Evolutionary conservation across 2,797 vertebrate genomes (phyloP), one percentile per base, ranked within the genome.

Genomic region (Chanos chanos): DNA sequence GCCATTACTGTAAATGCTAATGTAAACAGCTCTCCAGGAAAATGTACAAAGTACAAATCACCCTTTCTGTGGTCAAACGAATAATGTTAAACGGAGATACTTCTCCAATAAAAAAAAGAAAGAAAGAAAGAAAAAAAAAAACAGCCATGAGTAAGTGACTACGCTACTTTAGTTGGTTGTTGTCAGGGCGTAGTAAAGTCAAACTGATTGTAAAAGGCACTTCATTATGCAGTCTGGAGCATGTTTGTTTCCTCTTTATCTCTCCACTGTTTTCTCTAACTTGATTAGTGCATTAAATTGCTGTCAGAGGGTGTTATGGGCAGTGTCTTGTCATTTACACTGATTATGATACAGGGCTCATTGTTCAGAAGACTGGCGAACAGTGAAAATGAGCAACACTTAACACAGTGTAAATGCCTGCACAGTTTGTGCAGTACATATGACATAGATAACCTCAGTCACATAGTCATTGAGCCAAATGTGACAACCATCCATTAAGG

Each of bases 271-370:
- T 66, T 63, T 41, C 41, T 47, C 24, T 70, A 58, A 71, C 73
- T 71, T 71, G 60, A 76, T 66, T 61, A 61, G 61, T 27, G 18
- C 57, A 59, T 61, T 62, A 61, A 66, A 63, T 62, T 59, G 64
- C 57, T 65, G 58, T 68, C 64, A 65, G 61, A 37, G 25, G 43
- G 51, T 16, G 27, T 68, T 68, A 73, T 22, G 53, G 47, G 30
- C 44, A 52, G 53, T 53, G 55, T 71, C 57, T 55, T 34, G 64
- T 71, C 71, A 48, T 61, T 48, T 8, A 28, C 49, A 70, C 43
- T 36, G 56, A 67, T 60, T 61, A 41, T n/a, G n/a, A n/a, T n/a
- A n/a, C n/a, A n/a, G n/a, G n/a, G n/a, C n/a, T n/a, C n/a, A n/a
- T n/a, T n/a, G n/a, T n/a, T n/a, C n/a, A n/a, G n/a, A 52, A 48